Evolutionary conservation across 2,113 vertebrate species (phyloP), one percentile per base, ranked within the genome.

Genomic region (Macroglossus sobrinus): DNA sequence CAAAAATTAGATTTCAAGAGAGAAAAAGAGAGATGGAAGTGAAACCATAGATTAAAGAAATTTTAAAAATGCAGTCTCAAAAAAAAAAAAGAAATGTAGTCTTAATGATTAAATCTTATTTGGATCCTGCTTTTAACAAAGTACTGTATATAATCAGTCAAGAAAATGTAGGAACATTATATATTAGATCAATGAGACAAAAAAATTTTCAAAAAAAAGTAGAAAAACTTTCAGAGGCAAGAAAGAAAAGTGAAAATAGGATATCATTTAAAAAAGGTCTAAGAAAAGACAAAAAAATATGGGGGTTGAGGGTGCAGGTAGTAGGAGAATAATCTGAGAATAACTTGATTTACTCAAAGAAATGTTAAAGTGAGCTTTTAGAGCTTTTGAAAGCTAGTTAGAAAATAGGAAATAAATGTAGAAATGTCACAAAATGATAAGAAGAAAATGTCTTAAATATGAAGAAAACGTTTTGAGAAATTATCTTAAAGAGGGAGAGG

Each of bases 311-410:
- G 68, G 11, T 24, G 66, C 22, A 33, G 19, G 15, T 4, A 68
- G 45, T 68, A 80, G 13, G 47, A 14, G 6, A 84, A 79, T 90
- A 86, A 90, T 72, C 22, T 93, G 40, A 93, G 35, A 91, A 91
- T 91, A 94, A 87, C 7, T 91, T 84, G 38, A 95, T 93, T 91
- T 96, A 69, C 33, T 93, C 28, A 93, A 91, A 24, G 10, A 84
- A 91, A 93, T 40, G 43, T 10, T 68, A 24, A 78, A 11, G 35
- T 82, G 30, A 95, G 18, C 30, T 85, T 95, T 84, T 55, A 64
- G 33, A 57, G 28, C 14, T 93, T 86, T 84, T 21, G 57, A 63
- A 95, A 68, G 15, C 59, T 68, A 84, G 13, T 74, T 78, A 74
- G 40, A 64, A 80, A 64, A 64, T n/a, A 82, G 35, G 76, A 38